These are phyloP conservation scores for Thalassaphorura encarpata DNA, from an alignment of 1,140 invertebrate genomes.

Conservation along the genomic window DNA sequence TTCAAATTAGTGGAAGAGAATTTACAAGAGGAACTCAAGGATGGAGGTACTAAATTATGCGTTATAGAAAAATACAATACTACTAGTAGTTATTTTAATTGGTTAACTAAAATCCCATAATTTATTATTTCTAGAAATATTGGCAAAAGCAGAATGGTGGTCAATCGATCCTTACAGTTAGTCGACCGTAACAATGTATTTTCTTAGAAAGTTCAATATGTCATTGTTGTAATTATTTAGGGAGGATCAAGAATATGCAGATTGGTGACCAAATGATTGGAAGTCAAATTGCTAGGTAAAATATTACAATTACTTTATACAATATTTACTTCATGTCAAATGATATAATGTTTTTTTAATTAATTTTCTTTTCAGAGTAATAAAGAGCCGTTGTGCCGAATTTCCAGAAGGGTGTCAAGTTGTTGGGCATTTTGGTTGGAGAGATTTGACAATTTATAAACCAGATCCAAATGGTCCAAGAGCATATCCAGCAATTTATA, in stretches of 20 bases:
- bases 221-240: no score
- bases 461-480: conserved; percentile 11
- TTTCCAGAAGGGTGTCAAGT: conserved; percentile 1
- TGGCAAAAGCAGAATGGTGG: no score
- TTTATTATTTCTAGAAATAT: no score
- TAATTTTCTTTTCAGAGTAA: background rate
- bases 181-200: no score
- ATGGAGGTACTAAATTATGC: no score
- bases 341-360: background rate
- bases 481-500: conserved; percentile 33
- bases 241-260: conserved; percentile 4
- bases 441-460: conserved; percentile 11
- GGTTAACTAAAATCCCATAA: no score
- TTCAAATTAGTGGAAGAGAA: no score
- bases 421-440: conserved; percentile 15
- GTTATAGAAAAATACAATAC: no score
- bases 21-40: no score
- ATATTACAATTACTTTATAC: background rate
- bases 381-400: conserved; percentile 1
- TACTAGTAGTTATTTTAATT: no score
- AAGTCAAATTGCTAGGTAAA: conserved; percentile 3
- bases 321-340: background rate
- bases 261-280: conserved; percentile 5
- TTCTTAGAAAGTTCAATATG: no score
- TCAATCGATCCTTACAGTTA: no score